Evolutionary conservation across 2,888 invertebrate species (phyloP), one percentile per base, ranked within the genome.

Genomic region (Drosophila setosimentum): DNA sequence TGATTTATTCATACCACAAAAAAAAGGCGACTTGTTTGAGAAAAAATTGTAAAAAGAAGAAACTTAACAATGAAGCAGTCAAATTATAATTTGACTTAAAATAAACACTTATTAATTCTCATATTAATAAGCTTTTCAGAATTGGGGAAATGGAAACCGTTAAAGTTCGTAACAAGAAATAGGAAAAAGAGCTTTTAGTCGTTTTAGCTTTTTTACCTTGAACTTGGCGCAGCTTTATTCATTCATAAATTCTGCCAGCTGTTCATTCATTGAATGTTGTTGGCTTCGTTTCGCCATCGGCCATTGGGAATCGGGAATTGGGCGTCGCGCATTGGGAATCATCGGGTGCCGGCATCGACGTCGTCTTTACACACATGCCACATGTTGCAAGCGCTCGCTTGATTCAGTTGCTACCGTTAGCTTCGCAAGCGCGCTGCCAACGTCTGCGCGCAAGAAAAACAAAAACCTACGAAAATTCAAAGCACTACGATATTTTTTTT

Each of bases 351-450:
- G 58, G 49, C 57, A 54, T 62, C 51, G 58, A 35, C 61, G 64
- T 72, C 60, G 77, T 48, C 67, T 45, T 55, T 27, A n/a, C 37
- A 45, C 78, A 54, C 62, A 58, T 82, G 82, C 82, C 82, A 85
- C 85, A 85, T 85, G 85, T 85, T 85, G 85, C 85, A 87, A 87
- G 82, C 78, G 24, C 51, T 74, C 50, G 71, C 45, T 32, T 42
- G 40, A 40, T 66, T 85, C 82, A 88, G 88, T 85, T 88, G 71
- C 73, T 85, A 83, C 80, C 88, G 83, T 86, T 88, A 83, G 86
- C 86, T 68, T 57, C 55, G 74, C 74, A 82, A 79, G 76, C 74
- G 82, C 86, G 83, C 77, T 73, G 69, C 73, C 67, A 60, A 45
- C 53, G 80, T 73, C 66, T 55, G 62, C 67, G 78, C 80, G 80